A percentile compares a stretch with the other conserved stretches of the same genome.
Conservation (phyloP, 2,888 invertebrate genomes). For the Drosophila neutralis region DNA sequence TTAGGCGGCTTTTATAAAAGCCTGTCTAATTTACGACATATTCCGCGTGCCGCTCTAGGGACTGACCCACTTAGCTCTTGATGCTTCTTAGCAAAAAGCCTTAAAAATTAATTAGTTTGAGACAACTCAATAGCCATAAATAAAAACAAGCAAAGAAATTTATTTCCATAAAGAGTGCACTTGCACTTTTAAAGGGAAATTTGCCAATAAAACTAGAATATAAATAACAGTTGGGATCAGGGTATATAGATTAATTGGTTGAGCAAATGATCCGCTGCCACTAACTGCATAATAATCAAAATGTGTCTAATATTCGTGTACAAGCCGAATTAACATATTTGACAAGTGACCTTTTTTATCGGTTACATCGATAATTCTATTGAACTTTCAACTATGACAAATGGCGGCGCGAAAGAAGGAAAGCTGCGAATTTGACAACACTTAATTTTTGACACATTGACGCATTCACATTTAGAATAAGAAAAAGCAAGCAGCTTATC, state of each 20-base stretch:
- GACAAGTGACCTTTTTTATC: conserved; percentile 7
- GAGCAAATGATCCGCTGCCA: not conserved
- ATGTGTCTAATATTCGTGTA: not conserved
- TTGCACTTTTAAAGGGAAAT: not conserved
- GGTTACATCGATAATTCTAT: not conserved
- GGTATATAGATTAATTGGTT: not conserved
- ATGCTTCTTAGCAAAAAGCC: conserved; percentile 14
- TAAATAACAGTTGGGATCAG: too few relatives aligned
- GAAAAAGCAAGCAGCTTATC: conserved; percentile 37
- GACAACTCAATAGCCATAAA: conserved; percentile 1
- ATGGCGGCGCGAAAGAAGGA: conserved; percentile 5
- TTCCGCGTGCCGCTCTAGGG: conserved; percentile 1
- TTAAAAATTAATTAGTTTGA: conserved; percentile 8
- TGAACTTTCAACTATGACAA: conserved; percentile 12
- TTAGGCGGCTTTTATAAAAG: conserved; percentile 3
- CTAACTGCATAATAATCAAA: not conserved
- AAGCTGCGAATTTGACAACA: conserved; percentile 18
- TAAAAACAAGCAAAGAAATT: not conserved
- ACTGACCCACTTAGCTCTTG: conserved; percentile 6
- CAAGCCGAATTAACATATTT: not conserved
- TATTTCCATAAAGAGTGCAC: too few relatives aligned
- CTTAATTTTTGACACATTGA: conserved; percentile 41
- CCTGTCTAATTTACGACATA: conserved; percentile 30
- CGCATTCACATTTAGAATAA: conserved; percentile 22
- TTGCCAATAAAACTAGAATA: not conserved